phyloP scores from a whole-genome alignment of 1,140 invertebrate genomes.

The Cydia splendana region DNA sequence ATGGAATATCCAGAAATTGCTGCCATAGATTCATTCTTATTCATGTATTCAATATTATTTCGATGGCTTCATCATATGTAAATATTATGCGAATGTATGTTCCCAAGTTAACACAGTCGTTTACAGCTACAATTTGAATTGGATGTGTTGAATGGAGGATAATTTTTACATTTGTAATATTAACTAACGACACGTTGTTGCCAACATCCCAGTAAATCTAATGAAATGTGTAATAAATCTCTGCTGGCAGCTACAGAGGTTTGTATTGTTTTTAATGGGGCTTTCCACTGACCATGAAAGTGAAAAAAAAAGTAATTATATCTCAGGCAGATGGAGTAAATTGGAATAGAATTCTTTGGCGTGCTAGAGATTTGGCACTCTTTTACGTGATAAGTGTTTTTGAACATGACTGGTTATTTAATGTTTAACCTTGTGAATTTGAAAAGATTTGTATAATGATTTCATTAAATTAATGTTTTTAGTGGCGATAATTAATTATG shows the following conservation, averaged over 20 bases:
- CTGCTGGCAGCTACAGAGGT: background rate
- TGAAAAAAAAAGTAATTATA: slow-evolving; percentile 26
- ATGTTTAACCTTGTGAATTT: slow-evolving; percentile 6
- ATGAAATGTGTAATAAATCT: background rate
- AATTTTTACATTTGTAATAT: too few relatives aligned
- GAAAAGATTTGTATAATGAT: background rate
- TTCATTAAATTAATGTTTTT: background rate
- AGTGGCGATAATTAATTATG: background rate
- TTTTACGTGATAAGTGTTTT: slow-evolving; percentile 6
- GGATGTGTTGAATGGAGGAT: too few relatives aligned
- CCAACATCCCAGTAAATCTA: background rate
- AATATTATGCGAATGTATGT: too few relatives aligned
- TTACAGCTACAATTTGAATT: too few relatives aligned
- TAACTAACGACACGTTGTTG: background rate
- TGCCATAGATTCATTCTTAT: too few relatives aligned
- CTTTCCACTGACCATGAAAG: background rate
- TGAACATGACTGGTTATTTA: background rate
- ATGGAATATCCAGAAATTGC: too few relatives aligned
- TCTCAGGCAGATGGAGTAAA: slow-evolving; percentile 15
- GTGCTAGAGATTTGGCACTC: slow-evolving; percentile 12
- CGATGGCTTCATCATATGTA: too few relatives aligned
- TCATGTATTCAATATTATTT: too few relatives aligned
- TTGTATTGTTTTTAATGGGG: background rate
- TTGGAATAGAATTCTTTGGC: slow-evolving; percentile 25
- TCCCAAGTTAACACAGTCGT: too few relatives aligned